Evolutionary conservation across 1,140 invertebrate species (phyloP).

Genomic region (Cecropterus lyciades): DNA sequence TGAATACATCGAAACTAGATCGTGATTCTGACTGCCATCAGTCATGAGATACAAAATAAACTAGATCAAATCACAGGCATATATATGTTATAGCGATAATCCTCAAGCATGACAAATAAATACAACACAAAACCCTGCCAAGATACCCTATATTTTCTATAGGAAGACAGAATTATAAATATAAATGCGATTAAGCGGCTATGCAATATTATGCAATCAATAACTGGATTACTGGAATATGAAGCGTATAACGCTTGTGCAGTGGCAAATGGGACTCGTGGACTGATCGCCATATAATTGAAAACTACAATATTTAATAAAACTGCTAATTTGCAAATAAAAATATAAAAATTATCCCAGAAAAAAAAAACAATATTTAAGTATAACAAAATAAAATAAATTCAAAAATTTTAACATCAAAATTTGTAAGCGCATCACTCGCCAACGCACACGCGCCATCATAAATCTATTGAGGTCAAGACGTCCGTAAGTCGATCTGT

Average conservation of each 20-base stretch:
- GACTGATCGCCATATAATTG: neutral
- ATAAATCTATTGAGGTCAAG: conserved; percentile 44
- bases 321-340: conserved; percentile 14
- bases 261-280: conserved; percentile 9
- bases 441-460: conserved; percentile 25
- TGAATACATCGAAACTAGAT: neutral
- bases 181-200: conserved; percentile 40
- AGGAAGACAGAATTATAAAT: conserved; percentile 59
- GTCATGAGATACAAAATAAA: neutral
- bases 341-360: conserved; percentile 15
- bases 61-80: neutral
- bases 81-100: conserved; percentile 7
- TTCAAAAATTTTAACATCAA: conserved; percentile 23
- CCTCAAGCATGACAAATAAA: conserved; percentile 9
- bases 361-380: conserved; percentile 15
- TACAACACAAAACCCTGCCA: conserved; percentile 6
- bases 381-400: conserved; percentile 11
- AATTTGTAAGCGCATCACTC: neutral
- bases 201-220: conserved; percentile 40
- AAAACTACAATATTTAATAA: neutral
- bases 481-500: conserved; percentile 38
- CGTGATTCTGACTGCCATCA: too few relatives aligned
- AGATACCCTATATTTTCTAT: conserved; percentile 41
- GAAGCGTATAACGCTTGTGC: conserved; percentile 18
- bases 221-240: conserved; percentile 43